Evolutionary conservation across 2,797 vertebrate genomes (phyloP).

Genomic region (Moxostoma hubbsi): DNA sequence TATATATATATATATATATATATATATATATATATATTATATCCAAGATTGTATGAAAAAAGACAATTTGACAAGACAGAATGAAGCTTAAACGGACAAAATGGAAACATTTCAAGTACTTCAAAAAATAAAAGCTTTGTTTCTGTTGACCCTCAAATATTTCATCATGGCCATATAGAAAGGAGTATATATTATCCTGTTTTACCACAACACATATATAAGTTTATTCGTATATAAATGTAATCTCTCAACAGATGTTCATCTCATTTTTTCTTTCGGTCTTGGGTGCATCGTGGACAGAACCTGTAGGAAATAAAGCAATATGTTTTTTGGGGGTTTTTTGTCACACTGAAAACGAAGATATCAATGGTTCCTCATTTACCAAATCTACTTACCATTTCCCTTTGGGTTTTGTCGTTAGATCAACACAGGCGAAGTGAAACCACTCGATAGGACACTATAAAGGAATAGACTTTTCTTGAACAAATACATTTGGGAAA

Average conservation of each 20-base stretch:
- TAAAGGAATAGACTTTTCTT: neutral
- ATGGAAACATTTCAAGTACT: slow-evolving; percentile 74
- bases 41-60: slow-evolving; percentile 37
- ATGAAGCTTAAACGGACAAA: slow-evolving; percentile 17
- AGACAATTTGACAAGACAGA: slow-evolving; percentile 21
- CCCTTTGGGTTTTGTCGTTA: slow-evolving; percentile 96
- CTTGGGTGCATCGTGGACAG: slow-evolving; percentile 94
- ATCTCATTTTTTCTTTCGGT: slow-evolving; percentile 91
- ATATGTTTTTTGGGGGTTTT: neutral
- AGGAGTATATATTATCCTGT: slow-evolving; percentile 65
- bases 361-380: neutral
- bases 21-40: neutral
- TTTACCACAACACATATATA: slow-evolving; percentile 68
- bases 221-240: slow-evolving; percentile 54
- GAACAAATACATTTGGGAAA: neutral
- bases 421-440: slow-evolving; percentile 97
- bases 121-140: slow-evolving; percentile 65
- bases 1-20: neutral
- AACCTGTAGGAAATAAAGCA: slow-evolving; percentile 79
- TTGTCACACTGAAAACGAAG: neutral
- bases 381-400: slow-evolving; percentile 85
- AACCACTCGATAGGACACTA: slow-evolving; percentile 99
- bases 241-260: slow-evolving; percentile 53
- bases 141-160: slow-evolving; percentile 58
- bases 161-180: slow-evolving; percentile 60